Percentiles rank a stretch among this genome's conserved stretches.
These are phyloP conservation scores for Drosophila micromelanica DNA, from an alignment of 1,140 invertebrate species.

Conservation along the genomic window DNA sequence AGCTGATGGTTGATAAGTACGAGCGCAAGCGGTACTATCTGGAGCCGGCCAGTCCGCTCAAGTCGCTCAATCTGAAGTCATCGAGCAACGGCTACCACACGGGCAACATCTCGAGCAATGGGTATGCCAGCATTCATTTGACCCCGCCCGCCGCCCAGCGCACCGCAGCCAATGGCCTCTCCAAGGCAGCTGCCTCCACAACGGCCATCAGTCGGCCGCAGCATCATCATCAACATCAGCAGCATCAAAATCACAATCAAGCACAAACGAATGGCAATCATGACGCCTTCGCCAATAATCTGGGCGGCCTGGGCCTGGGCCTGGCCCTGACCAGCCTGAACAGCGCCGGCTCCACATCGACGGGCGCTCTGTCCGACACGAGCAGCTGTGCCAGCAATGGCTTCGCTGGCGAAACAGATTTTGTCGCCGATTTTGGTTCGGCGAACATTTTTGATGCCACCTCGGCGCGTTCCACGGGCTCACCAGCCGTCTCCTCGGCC, in stretches of 20 bases:
- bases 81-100: constrained; percentile 47
- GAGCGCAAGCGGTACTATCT: constrained; percentile 94
- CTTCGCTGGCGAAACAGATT: constrained; percentile 85
- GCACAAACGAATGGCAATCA: constrained; percentile 46
- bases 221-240: constrained; percentile 63
- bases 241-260: constrained; percentile 46
- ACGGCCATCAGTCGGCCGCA: constrained; percentile 75
- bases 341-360: constrained; percentile 83
- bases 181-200: constrained; percentile 26
- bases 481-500: constrained; percentile 69
- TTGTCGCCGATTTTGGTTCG: constrained; percentile 88
- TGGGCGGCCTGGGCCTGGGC: constrained; percentile 37
- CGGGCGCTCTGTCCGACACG: constrained; percentile 75
- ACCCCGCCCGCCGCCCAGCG: constrained; percentile 80
- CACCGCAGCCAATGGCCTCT: constrained; percentile 69
- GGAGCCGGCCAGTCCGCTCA: constrained; percentile 86
- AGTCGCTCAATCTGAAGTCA: constrained; percentile 82
- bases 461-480: constrained; percentile 68
- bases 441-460: constrained; percentile 85
- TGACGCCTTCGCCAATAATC: constrained; percentile 49
- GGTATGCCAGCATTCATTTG: constrained; percentile 74
- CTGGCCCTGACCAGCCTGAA: constrained; percentile 63
- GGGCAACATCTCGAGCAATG: constrained; percentile 47
- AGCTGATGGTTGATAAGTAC: constrained; percentile 97
- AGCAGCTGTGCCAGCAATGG: constrained; percentile 82